Evolutionary conservation across 2,888 invertebrate species (phyloP).

Genomic region (Parnassius smintheus): DNA sequence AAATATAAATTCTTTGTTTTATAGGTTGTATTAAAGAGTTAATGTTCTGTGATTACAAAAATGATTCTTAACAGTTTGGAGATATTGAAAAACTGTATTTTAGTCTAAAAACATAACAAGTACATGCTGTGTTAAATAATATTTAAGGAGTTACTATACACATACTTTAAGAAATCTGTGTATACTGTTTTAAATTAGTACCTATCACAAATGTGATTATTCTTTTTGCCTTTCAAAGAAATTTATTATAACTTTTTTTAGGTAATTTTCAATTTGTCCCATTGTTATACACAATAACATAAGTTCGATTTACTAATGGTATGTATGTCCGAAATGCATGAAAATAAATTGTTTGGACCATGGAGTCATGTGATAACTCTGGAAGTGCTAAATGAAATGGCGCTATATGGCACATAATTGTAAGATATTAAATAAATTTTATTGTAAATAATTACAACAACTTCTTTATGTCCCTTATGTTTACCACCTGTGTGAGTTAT

Average conservation of each 20-base stretch:
- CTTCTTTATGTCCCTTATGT: too few species aligned
- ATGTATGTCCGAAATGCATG: too few species aligned
- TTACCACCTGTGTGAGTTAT: too few species aligned
- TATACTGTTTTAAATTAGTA: not conserved
- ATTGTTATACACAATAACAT: not conserved
- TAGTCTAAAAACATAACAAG: not conserved
- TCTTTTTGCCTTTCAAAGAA: too few species aligned
- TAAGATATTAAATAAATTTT: slow-evolving; percentile 42
- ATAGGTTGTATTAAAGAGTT: not conserved
- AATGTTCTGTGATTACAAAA: slow-evolving; percentile 6
- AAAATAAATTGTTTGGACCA: not conserved
- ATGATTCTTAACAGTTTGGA: not conserved
- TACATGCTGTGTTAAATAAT: not conserved
- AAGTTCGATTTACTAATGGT: not conserved
- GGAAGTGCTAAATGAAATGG: slow-evolving; percentile 19
- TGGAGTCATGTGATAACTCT: slow-evolving; percentile 18
- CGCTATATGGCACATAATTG: slow-evolving; percentile 11
- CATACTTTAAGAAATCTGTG: not conserved
- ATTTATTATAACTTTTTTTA: slow-evolving; percentile 2
- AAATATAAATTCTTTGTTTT: too few species aligned
- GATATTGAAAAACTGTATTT: not conserved
- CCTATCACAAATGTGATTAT: too few species aligned
- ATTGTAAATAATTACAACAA: slow-evolving; percentile 46
- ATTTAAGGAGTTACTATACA: not conserved
- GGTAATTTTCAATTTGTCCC: not conserved